A percentile compares a stretch with the other conserved stretches of the same genome.
Evolutionary conservation across 2,113 vertebrate species (phyloP).

Genomic region (Miniopterus natalensis): DNA sequence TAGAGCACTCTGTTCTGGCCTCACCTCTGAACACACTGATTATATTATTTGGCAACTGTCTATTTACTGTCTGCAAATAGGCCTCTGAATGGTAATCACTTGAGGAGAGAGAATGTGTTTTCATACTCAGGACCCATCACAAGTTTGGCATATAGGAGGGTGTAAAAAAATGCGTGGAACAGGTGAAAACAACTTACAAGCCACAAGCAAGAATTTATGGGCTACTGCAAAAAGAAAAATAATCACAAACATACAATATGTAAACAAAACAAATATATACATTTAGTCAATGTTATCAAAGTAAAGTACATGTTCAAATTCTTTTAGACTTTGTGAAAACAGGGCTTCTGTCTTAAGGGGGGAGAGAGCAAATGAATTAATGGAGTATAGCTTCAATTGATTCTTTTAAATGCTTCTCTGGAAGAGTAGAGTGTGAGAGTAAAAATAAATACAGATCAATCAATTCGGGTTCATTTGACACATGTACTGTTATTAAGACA

Average conservation of each 20-base stretch:
- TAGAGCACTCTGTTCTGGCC: neutral
- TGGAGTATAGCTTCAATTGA: neutral
- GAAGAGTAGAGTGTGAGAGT: neutral
- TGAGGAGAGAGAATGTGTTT: neutral
- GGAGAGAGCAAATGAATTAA: neutral
- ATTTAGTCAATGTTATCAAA: neutral
- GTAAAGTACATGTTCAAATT: neutral
- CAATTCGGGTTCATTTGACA: neutral
- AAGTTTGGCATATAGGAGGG: neutral
- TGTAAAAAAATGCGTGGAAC: constrained; percentile 6
- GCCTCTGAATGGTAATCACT: neutral
- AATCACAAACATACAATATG: neutral
- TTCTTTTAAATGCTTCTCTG: neutral
- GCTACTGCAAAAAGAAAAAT: neutral
- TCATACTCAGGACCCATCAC: neutral
- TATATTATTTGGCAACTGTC: neutral
- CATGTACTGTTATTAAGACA: neutral
- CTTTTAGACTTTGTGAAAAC: constrained; percentile 46
- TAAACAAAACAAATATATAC: neutral
- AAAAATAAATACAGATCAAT: neutral
- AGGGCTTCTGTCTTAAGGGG: neutral
- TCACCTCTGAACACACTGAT: constrained; percentile 14
- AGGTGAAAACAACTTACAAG: neutral
- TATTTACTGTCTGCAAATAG: neutral
- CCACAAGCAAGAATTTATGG: neutral